phyloP scores from a whole-genome alignment of 2,797 vertebrate species.

The Dipus sagitta region DNA sequence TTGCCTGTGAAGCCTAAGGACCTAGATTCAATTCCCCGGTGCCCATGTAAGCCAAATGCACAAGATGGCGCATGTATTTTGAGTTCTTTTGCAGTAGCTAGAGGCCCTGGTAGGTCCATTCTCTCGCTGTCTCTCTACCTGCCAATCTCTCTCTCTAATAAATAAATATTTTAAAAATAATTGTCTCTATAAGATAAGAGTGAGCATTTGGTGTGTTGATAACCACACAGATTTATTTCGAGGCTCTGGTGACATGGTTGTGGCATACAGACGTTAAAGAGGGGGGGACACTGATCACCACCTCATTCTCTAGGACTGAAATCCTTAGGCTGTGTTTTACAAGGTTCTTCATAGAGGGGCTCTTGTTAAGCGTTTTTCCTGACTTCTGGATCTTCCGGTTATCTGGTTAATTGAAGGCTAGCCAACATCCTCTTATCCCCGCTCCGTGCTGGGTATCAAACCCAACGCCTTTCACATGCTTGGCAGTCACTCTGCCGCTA shows the following conservation, averaged over 20 bases:
- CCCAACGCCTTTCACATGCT: not conserved
- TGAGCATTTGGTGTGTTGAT: not conserved
- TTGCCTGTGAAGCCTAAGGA: too few relatives aligned
- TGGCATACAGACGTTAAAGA: not conserved
- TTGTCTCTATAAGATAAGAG: not conserved
- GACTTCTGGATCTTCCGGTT: not conserved
- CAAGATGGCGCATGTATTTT: too few relatives aligned
- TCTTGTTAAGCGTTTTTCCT: not conserved
- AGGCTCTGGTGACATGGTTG: not conserved
- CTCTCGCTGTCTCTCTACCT: too few relatives aligned
- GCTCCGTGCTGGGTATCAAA: not conserved
- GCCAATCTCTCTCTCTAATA: too few relatives aligned
- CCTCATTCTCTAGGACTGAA: not conserved
- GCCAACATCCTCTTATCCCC: too few relatives aligned
- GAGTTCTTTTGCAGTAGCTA: too few relatives aligned
- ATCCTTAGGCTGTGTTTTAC: not conserved
- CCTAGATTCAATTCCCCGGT: too few relatives aligned
- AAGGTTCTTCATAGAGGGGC: not conserved
- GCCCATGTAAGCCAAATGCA: too few relatives aligned
- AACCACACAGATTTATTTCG: not conserved
- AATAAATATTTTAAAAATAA: not conserved
- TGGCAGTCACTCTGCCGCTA: not conserved
- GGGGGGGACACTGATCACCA: accelerated
- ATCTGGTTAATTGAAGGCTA: not conserved
- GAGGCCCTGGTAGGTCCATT: too few relatives aligned